Conservation (phyloP, 2,113 vertebrate genomes). For the Mustela lutreola region DNA sequence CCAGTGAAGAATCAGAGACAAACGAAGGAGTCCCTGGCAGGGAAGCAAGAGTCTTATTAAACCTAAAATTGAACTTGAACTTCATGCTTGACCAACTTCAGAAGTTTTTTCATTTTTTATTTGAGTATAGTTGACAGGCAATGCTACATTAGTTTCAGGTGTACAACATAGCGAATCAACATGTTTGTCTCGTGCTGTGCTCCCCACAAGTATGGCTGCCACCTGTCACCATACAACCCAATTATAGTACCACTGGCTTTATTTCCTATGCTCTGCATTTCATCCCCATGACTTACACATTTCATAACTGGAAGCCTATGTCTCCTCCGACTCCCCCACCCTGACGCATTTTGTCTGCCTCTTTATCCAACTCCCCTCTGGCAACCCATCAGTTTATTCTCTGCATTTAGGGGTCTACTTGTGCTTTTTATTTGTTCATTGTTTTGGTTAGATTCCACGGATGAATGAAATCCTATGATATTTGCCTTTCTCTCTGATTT, state of each 20-base stretch:
- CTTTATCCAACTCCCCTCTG: not conserved
- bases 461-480: not conserved
- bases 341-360: not conserved
- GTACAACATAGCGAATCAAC: not conserved
- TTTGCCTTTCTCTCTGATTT: not conserved
- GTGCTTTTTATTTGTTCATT: not conserved
- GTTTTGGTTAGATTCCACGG: not conserved
- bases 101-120: not conserved
- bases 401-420: not conserved
- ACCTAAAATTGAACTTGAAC: not conserved
- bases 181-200: not conserved
- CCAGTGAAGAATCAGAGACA: not conserved
- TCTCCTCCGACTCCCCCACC: not conserved
- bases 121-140: not conserved
- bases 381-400: not conserved
- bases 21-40: not conserved
- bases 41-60: not conserved
- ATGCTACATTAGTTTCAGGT: not conserved
- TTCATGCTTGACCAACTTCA: slow-evolving; percentile 1
- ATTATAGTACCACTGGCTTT: not conserved
- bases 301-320: not conserved
- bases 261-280: not conserved
- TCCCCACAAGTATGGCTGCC: not conserved
- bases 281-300: not conserved
- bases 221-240: not conserved